phyloP scores from a whole-genome alignment of 2,888 invertebrate genomes.

The Yponomeuta cagnagella region DNA sequence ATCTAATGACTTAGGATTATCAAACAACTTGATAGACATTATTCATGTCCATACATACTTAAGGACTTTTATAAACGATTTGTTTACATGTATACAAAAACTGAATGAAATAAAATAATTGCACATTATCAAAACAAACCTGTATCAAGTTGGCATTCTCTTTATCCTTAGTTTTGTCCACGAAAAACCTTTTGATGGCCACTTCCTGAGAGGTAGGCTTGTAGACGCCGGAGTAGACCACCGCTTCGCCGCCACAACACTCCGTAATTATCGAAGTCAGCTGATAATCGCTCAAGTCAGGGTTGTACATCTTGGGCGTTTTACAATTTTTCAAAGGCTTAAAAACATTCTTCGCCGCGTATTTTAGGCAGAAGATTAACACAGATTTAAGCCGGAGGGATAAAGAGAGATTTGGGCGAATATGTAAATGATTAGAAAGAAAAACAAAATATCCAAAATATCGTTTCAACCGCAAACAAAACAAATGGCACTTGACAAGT shows the following conservation, averaged over 20 bases:
- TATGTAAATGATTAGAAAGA: no score
- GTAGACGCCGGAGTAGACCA: constrained; percentile 82
- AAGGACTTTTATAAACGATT: no score
- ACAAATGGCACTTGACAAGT: no score
- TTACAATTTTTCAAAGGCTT: background rate
- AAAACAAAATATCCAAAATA: no score
- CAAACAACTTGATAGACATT: no score
- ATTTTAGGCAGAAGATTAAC: background rate
- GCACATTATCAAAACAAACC: constrained; percentile 34
- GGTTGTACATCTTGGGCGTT: constrained; percentile 67
- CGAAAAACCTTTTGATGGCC: constrained; percentile 84
- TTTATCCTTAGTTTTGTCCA: constrained; percentile 80
- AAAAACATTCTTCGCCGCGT: background rate
- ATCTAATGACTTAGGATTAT: no score
- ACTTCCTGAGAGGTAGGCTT: constrained; percentile 79
- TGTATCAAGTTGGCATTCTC: constrained; percentile 77
- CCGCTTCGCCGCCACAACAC: constrained; percentile 81
- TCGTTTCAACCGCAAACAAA: no score
- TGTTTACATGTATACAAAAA: no score
- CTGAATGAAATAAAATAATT: background rate
- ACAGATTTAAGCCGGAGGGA: background rate
- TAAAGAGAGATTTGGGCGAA: background rate
- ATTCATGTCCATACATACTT: no score
- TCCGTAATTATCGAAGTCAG: constrained; percentile 80
- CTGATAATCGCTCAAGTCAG: constrained; percentile 79